phyloP scores from a whole-genome alignment of 35 echinoderm and acorn worm species.

The Apostichopus japonicus region DNA sequence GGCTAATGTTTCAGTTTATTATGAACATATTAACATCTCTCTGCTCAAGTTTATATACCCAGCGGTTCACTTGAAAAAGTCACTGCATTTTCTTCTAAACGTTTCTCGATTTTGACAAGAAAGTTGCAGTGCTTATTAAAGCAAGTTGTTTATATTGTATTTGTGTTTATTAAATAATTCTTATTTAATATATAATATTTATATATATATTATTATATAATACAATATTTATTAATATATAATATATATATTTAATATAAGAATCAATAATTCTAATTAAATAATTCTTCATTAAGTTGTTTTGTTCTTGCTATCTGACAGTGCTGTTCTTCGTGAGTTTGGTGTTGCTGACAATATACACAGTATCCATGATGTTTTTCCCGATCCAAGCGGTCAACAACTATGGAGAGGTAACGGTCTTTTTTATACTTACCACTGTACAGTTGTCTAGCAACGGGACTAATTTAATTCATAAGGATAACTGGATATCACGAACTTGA shows the following conservation, averaged over 20 bases:
- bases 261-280: background rate
- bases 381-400: constrained; percentile 50
- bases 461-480: background rate
- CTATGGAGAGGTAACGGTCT: constrained; percentile 54
- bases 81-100: too few relatives aligned
- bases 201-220: too few relatives aligned
- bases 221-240: too few relatives aligned
- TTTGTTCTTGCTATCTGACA: constrained; percentile 45
- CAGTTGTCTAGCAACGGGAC: background rate
- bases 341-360: constrained; percentile 68
- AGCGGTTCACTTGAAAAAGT: too few relatives aligned
- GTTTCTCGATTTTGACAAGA: too few relatives aligned
- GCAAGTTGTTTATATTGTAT: too few relatives aligned
- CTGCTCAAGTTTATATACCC: too few relatives aligned
- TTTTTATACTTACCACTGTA: background rate
- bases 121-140: too few relatives aligned
- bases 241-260: too few relatives aligned
- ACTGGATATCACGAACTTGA: background rate
- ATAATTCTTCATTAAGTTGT: background rate
- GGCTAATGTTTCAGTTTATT: too few relatives aligned
- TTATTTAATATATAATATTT: too few relatives aligned
- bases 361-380: constrained; percentile 73
- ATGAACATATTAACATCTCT: too few relatives aligned
- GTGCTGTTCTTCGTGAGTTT: constrained; percentile 78
- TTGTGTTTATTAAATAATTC: background rate